Conservation (phyloP, 2,797 vertebrate genomes). For the Gadopsis bispinosus region DNA sequence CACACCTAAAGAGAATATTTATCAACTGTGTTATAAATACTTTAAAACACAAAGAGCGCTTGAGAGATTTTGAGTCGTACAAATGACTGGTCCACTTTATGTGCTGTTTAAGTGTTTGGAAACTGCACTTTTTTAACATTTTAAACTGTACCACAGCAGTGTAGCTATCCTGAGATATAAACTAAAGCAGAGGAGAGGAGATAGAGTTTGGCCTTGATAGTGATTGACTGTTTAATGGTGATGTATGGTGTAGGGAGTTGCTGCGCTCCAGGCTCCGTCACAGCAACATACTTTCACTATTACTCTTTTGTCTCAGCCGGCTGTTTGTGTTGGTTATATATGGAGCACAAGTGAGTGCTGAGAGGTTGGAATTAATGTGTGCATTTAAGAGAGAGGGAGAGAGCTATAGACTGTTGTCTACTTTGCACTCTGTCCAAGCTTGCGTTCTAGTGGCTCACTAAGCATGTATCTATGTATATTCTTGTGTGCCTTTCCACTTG, state of each 20-base stretch:
- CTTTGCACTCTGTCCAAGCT: constrained; percentile 18
- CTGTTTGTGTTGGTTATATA: constrained; percentile 49
- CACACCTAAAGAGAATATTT: constrained; percentile 4
- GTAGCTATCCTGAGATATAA: constrained; percentile 10
- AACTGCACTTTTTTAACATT: constrained; percentile 3
- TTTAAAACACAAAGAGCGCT: not conserved
- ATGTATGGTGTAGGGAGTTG: constrained; percentile 50
- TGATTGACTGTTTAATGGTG: constrained; percentile 56
- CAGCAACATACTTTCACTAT: constrained; percentile 62
- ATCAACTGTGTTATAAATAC: constrained; percentile 1
- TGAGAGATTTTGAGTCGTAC: not conserved
- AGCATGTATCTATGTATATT: constrained; percentile 29
- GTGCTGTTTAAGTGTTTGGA: not conserved
- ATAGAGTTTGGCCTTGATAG: constrained; percentile 56
- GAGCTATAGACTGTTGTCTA: constrained; percentile 12
- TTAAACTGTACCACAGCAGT: not conserved
- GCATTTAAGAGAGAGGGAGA: constrained; percentile 3
- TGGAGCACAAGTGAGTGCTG: constrained; percentile 53
- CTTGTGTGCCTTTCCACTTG: constrained; percentile 53
- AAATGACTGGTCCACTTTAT: not conserved
- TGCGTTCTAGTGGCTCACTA: constrained; percentile 24
- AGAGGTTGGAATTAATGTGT: constrained; percentile 62
- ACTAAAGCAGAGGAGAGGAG: constrained; percentile 25
- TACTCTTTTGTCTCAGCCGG: constrained; percentile 60
- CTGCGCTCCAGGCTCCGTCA: constrained; percentile 59